Evolutionary conservation across 1,140 invertebrate species (phyloP), one percentile per base, ranked within the genome.

Genomic region (Mizuhopecten yessoensis): DNA sequence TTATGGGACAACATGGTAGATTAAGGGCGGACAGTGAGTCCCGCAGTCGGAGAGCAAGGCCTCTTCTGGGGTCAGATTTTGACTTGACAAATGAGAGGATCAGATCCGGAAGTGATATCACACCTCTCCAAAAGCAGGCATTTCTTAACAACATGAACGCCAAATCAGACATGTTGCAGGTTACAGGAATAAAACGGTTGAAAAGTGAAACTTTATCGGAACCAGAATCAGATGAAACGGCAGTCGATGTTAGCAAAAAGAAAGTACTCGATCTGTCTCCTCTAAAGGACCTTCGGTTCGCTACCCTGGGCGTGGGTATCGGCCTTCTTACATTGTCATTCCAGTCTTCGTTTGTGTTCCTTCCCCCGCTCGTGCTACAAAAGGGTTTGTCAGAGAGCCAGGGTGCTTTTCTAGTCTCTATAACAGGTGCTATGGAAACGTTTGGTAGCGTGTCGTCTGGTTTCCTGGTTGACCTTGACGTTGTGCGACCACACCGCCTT

Each of bases 271-370:
- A 95, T 75, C 88, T 94, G 33, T 88, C 92, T 17, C 90, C 95
- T 11, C 88, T 95, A 88, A 94, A 90, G 90, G 93, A 94, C 90
- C 92, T 92, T 17, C 89, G 92, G 13, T 95, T 95, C 91, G 86
- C 94, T 34, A 90, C 94, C 17, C 93, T 93, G 34, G 94, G 94
- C 91, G 86, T 94, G 29, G 93, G 94, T 33, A 94, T 95, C 33
- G 91, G 93, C 86, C 87, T 95, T 17, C 94, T 94, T 49, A 94
- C 94, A 0, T 87, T 93, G 17, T 93, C 94, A 15, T 95, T 94
- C 36, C 93, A 95, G 39, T 91, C 94, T 1, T 92, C 93, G 11
- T 94, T 94, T 89, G 93, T 94, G 33, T 95, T 95, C 89, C 88
- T 95, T 39, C 94, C 94, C 33, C 94, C 94, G 0, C 88, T 95